Evolutionary conservation across 1,140 invertebrate genomes (phyloP).

Genomic region (Philopotamus ludificatus): DNA sequence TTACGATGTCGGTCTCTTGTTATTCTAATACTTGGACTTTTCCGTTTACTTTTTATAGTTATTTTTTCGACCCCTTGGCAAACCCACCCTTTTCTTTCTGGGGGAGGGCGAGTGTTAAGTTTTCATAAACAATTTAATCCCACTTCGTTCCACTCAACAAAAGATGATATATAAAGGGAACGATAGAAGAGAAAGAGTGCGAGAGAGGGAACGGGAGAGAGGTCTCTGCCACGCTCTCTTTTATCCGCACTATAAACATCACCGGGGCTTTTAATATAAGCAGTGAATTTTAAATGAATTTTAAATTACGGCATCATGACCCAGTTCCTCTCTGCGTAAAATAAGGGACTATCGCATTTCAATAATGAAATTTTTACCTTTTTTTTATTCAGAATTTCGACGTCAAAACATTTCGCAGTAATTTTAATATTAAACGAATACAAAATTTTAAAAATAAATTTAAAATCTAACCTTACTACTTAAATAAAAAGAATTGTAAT

Average conservation of each 20-base stretch:
- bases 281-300: background rate
- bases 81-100: too few relatives aligned
- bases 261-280: background rate
- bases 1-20: background rate
- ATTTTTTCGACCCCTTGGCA: too few relatives aligned
- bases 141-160: background rate
- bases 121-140: slow-evolving; percentile 6
- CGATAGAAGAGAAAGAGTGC: background rate
- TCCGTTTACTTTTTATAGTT: slow-evolving; percentile 9
- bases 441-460: too few relatives aligned
- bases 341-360: background rate
- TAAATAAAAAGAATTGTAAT: too few relatives aligned
- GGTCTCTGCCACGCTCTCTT: background rate
- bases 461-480: too few relatives aligned
- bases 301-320: background rate
- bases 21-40: background rate
- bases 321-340: background rate
- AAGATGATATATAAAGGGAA: background rate
- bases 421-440: too few relatives aligned
- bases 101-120: background rate
- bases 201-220: background rate
- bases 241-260: background rate
- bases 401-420: too few relatives aligned
- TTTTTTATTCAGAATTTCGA: too few relatives aligned
- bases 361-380: too few relatives aligned